Conservation (phyloP, 2,113 vertebrate species). For the Holacanthus passer region DNA sequence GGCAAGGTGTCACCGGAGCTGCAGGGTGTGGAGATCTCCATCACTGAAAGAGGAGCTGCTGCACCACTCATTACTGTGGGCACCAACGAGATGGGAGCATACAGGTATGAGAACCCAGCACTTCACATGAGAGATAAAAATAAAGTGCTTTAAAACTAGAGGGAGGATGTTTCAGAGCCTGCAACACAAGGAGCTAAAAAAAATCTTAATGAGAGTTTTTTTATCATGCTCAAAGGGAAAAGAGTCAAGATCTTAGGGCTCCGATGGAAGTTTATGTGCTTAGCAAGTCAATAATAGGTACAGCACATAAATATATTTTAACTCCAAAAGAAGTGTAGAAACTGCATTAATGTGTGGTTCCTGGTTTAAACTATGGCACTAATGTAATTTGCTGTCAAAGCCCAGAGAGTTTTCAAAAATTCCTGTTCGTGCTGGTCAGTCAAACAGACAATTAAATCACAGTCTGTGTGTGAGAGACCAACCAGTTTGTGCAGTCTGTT, state of each 20-base stretch:
- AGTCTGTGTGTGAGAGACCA: not conserved
- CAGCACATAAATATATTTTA: conserved; percentile 14
- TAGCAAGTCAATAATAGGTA: not conserved
- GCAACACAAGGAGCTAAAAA: not conserved
- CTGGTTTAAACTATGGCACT: conserved; percentile 14
- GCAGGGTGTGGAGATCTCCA: conserved; percentile 95
- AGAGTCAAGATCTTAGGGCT: not conserved
- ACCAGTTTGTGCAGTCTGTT: conserved; percentile 3
- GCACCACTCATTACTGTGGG: conserved; percentile 91
- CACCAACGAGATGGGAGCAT: conserved; percentile 90
- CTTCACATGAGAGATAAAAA: not conserved
- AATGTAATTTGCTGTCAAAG: conserved; percentile 18
- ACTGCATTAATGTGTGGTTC: not conserved
- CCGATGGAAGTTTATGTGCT: no score
- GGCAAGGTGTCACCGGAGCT: conserved; percentile 92
- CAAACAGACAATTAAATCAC: conserved; percentile 17
- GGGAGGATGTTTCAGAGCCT: not conserved
- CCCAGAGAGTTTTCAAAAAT: not conserved
- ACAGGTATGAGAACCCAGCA: conserved; percentile 85
- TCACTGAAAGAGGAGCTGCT: conserved; percentile 88
- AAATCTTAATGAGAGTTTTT: not conserved
- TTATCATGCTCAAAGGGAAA: not conserved
- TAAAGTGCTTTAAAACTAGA: not conserved
- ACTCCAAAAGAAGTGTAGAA: not conserved
- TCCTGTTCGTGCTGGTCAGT: conserved; percentile 1